Evolutionary conservation across 2,888 invertebrate genomes (phyloP).

Genomic region (Dimorphilus gyrociliatus): DNA sequence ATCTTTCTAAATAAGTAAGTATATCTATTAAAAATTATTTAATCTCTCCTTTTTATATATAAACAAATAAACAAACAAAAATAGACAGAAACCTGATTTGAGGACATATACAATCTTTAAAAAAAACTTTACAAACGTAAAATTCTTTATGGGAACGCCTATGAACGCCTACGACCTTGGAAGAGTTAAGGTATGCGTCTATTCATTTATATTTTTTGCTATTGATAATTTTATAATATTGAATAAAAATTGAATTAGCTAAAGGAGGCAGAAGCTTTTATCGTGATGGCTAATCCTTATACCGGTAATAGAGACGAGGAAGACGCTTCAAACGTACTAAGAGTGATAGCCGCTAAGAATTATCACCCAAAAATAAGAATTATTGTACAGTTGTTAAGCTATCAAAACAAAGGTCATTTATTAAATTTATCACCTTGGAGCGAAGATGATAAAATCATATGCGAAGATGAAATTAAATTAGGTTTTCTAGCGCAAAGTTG

Average conservation of each 20-base stretch:
- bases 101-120: conserved; percentile 99
- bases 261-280: conserved; percentile 81
- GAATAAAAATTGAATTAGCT: no score
- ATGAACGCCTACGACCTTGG: conserved; percentile 99
- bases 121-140: conserved; percentile 91
- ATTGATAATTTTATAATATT: no score
- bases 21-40: no score
- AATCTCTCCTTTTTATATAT: no score
- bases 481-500: conserved; percentile 98
- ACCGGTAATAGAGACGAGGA: conserved; percentile 97
- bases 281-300: conserved; percentile 95
- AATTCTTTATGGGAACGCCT: conserved; percentile 46
- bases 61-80: no score
- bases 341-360: conserved; percentile 97
- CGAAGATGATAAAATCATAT: conserved; percentile 83
- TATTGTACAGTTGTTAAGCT: conserved; percentile 97
- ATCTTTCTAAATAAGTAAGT: conserved; percentile 88
- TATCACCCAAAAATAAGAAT: conserved; percentile 95
- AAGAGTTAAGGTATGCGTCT: conserved; percentile 82
- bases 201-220: background rate
- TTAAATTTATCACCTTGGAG: conserved; percentile 99
- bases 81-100: conserved; percentile 98
- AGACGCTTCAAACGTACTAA: conserved; percentile 98
- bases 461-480: conserved; percentile 84
- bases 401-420: conserved; percentile 98